Evolutionary conservation across 2,113 vertebrate species (phyloP), one percentile per base, ranked within the genome.

Genomic region (Chaetura pelagica): DNA sequence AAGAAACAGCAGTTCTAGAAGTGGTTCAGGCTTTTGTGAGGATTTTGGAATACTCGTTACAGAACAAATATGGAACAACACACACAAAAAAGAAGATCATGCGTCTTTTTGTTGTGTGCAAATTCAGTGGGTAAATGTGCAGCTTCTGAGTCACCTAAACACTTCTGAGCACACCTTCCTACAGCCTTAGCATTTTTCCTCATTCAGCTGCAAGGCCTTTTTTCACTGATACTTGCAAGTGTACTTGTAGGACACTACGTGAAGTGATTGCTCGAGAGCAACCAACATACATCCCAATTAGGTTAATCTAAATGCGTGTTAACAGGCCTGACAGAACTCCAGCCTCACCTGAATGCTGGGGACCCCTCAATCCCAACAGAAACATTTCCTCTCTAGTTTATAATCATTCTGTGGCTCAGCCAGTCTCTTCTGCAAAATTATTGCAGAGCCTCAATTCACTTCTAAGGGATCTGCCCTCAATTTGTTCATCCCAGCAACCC

Each of bases 11-110:
- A 35, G 9, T 35, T 85, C 27, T 73, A 32, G 29, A 75, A 82
- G 12, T 22, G 55, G 7, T 35, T 13, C 34, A 72, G 34, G 6
- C 2, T 19, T 81, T 61, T 62, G 11, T 34, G 48, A 68, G 35
- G 29, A 59, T 61, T 90, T 68, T 63, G 38, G 32, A 74, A n/a
- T 11, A 35, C 13, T 22, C 26, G 27, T 23, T 48, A 81, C 38
- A 71, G 12, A 26, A 61, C 15, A 32, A 63, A 52, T 68, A 54
- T 49, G 17, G 21, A 81, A 40, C 0, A 2, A 15, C n/a, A 32
- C 0, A 0, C 14, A 21, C 4, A 20, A 80, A 74, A 44, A 0
- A 0, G 4, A 66, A 32, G 10, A 7, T 3, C 0, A 35, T 4
- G 35, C 3, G 3, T 13, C 13, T 6, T 71, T 71, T 77, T 71